phyloP scores from a whole-genome alignment of 2,888 invertebrate genomes.

The Torymus auratus region DNA sequence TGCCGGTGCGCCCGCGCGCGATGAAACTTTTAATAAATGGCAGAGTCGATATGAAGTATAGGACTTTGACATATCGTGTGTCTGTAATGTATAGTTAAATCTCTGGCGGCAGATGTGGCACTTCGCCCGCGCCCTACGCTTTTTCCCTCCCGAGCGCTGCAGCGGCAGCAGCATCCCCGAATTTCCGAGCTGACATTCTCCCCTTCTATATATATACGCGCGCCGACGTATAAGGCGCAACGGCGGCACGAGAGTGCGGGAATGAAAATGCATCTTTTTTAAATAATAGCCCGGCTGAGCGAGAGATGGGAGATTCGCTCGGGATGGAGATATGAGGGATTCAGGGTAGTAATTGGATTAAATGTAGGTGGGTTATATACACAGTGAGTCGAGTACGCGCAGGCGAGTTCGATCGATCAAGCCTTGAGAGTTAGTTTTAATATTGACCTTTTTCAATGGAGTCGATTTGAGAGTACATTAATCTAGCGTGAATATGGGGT shows the following conservation, averaged over 20 bases:
- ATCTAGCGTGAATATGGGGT: too few relatives aligned
- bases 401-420: background rate
- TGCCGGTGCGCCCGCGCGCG: slow-evolving; percentile 67
- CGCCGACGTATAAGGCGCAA: too few relatives aligned
- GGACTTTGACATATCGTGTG: slow-evolving; percentile 77
- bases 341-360: slow-evolving; percentile 27
- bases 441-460: too few relatives aligned
- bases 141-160: slow-evolving; percentile 60
- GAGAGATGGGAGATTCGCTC: background rate
- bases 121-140: slow-evolving; percentile 64
- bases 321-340: background rate
- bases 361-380: too few relatives aligned
- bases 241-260: too few relatives aligned
- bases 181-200: slow-evolving; percentile 60
- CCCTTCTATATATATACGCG: slow-evolving; percentile 6
- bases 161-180: slow-evolving; percentile 60
- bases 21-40: slow-evolving; percentile 78
- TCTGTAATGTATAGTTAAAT: slow-evolving; percentile 77
- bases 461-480: too few relatives aligned
- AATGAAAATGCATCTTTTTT: slow-evolving; percentile 54
- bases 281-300: slow-evolving; percentile 21
- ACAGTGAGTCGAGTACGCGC: too few relatives aligned
- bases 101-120: slow-evolving; percentile 76
- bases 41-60: slow-evolving; percentile 77
- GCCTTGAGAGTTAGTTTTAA: too few relatives aligned